phyloP scores from a whole-genome alignment of 2,113 vertebrate species.

The Proteles cristata region DNA sequence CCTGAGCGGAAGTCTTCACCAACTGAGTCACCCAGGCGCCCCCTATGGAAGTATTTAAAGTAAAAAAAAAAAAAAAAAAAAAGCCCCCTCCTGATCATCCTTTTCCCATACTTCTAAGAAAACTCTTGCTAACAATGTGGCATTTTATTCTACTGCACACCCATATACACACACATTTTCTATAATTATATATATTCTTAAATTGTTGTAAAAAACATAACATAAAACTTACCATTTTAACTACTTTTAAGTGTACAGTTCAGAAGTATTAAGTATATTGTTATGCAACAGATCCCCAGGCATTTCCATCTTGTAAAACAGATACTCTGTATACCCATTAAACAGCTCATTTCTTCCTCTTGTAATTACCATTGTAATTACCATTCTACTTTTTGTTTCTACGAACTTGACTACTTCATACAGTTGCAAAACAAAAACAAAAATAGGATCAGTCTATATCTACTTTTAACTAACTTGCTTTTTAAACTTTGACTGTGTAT shows the following conservation, averaged over 20 bases:
- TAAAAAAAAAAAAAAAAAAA: background rate
- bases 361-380: background rate
- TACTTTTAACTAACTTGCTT: background rate
- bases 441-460: background rate
- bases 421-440: background rate
- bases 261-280: background rate
- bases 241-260: background rate
- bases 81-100: background rate
- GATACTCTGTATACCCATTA: background rate
- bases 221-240: background rate
- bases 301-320: background rate
- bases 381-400: constrained; percentile 16
- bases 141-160: background rate
- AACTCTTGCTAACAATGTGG: background rate
- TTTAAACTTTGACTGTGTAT: background rate
- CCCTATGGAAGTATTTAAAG: background rate
- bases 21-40: too few species aligned
- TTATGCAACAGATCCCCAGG: background rate
- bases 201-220: background rate
- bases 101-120: background rate
- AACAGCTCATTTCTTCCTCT: background rate
- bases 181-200: background rate
- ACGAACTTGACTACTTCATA: background rate
- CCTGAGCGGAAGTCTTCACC: too few species aligned
- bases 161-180: background rate